Percentiles rank a stretch among this genome's conserved stretches.
These are phyloP conservation scores for Poecilia velifera DNA, from an alignment of 2,797 vertebrate species.

Conservation along the genomic window DNA sequence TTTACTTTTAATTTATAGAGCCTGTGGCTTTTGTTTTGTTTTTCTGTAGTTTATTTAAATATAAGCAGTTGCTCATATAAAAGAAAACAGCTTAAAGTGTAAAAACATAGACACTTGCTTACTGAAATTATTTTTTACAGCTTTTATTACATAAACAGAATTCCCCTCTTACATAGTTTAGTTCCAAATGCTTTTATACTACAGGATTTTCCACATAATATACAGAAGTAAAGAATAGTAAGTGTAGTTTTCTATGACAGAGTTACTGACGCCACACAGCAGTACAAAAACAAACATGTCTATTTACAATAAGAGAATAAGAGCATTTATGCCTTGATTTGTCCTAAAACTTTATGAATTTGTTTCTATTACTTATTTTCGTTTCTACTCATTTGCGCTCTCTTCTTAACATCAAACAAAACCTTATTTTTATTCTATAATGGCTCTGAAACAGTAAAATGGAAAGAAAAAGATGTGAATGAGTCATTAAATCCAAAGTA, in stretches of 20 bases:
- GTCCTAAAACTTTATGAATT: not conserved
- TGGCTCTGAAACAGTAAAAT: not conserved
- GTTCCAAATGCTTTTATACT: conserved; percentile 34
- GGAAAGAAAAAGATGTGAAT: not conserved
- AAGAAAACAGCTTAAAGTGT: conserved; percentile 19
- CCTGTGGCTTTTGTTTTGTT: not conserved
- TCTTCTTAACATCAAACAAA: not conserved
- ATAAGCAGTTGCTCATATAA: conserved; percentile 31
- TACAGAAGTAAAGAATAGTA: conserved; percentile 10
- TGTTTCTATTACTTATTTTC: not conserved
- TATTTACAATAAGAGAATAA: not conserved
- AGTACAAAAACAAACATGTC: not conserved
- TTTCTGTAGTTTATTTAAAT: conserved; percentile 21
- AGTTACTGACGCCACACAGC: not conserved
- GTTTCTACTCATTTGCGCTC: not conserved
- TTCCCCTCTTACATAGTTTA: conserved; percentile 26
- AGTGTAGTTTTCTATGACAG: not conserved
- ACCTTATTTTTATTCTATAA: not conserved
- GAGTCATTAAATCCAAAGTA: not conserved
- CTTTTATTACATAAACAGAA: conserved; percentile 18
- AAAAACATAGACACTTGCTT: conserved; percentile 34
- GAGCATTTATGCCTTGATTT: not conserved
- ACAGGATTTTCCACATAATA: conserved; percentile 9
- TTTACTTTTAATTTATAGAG: conserved; percentile 43
- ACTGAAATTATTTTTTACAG: conserved; percentile 39